Evolutionary conservation across 2,113 vertebrate species (phyloP), one percentile per base, ranked within the genome.

Genomic region (Pantherophis guttatus): DNA sequence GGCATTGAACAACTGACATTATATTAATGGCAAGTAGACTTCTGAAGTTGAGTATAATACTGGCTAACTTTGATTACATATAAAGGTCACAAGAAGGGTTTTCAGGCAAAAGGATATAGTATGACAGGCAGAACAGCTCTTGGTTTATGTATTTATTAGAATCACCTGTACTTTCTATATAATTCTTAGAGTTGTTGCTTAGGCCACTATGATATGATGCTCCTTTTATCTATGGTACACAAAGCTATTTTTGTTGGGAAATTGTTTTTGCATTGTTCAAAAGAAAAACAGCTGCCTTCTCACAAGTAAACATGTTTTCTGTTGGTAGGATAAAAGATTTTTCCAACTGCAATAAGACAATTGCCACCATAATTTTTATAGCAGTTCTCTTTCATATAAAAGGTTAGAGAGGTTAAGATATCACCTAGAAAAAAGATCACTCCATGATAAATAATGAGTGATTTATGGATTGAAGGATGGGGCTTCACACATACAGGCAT

Each of bases 381-480:
- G 94, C 93, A 94, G 26, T 24, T 91, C 86, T 95, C 86, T 91
- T 29, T 12, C 88, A 87, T 57, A 89, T 55, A 50, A 24, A 85
- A 92, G 87, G 92, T 95, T 95, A 94, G 33, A 91, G 48, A 94
- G 95, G 94, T 48, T 95, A 93, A 94, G 94, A 95, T 95, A 94
- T 10, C 89, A 93, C 1, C 58, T 57, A 17, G 33, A 93, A 86
- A 65, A 94, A 91, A 55, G 75, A 93, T 92, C 21, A 87, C 90
- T 26, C 89, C 5, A 59, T 94, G 93, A 94, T 96, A 94, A 95
- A 93, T 23, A 86, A 91, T 10, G 7, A 50, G 24, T 91, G 81
- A 54, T 44, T 48, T 91, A 91, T 88, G 15, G 44, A 75, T 33
- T 52, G 54, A 19, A 88, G 33, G 24, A 5, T 39, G 92, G 90